Conservation (phyloP, 2,113 vertebrate species). For the Siniperca knerii region DNA sequence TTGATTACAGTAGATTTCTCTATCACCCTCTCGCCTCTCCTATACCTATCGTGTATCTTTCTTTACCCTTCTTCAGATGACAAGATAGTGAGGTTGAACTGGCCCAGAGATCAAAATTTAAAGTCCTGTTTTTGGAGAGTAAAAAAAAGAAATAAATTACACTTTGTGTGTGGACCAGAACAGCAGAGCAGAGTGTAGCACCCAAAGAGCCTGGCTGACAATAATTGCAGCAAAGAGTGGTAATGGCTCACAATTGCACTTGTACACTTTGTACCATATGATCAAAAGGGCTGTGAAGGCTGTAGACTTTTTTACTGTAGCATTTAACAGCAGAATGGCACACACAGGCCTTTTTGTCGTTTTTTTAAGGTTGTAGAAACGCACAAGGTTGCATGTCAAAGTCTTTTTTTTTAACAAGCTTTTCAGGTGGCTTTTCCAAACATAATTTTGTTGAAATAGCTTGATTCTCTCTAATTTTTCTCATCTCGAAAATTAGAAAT, state of each 20-base stretch:
- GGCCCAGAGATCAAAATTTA: constrained; percentile 42
- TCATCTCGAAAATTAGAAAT: neutral
- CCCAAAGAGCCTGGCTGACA: constrained; percentile 51
- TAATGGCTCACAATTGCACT: constrained; percentile 72
- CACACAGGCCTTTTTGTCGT: constrained; percentile 6
- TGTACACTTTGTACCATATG: constrained; percentile 54
- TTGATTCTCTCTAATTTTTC: neutral
- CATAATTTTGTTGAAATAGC: constrained; percentile 5
- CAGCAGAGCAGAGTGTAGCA: constrained; percentile 21
- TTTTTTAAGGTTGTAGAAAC: constrained; percentile 18
- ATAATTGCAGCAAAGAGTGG: constrained; percentile 66
- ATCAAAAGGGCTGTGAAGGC: constrained; percentile 56
- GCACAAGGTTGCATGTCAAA: neutral
- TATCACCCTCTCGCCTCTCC: constrained; percentile 17
- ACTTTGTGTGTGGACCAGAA: constrained; percentile 20
- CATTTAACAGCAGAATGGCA: constrained; percentile 28
- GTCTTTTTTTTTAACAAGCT: neutral
- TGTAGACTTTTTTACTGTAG: constrained; percentile 52
- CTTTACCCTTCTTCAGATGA: constrained; percentile 42
- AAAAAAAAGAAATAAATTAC: constrained; percentile 43
- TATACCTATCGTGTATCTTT: constrained; percentile 37
- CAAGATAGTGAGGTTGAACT: constrained; percentile 58
- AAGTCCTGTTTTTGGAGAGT: constrained; percentile 25
- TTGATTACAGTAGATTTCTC: constrained; percentile 67
- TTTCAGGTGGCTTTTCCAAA: neutral